A percentile compares a stretch with the other conserved stretches of the same genome.
Conservation (phyloP, 30 jellyfish, hydroid and myxozoan species). For the Pseudorhiza aurosa region DNA sequence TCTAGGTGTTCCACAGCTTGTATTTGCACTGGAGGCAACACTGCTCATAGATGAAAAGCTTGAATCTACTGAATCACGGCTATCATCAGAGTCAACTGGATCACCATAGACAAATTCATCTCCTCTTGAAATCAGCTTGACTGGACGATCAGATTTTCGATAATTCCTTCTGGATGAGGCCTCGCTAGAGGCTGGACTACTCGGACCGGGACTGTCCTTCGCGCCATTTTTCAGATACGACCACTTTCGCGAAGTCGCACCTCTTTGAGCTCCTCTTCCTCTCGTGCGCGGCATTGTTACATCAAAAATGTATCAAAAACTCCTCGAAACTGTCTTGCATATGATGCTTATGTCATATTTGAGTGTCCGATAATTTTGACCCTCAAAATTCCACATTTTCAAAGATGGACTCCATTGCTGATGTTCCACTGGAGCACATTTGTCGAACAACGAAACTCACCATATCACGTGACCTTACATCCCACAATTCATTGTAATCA, state of each 20-base stretch:
- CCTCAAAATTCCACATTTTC: constrained; percentile 20
- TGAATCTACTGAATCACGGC: constrained; percentile 65
- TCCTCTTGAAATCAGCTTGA: constrained; percentile 31
- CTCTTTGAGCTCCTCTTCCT: constrained; percentile 66
- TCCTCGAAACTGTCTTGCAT: constrained; percentile 23
- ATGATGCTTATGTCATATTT: constrained; percentile 2
- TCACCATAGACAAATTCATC: constrained; percentile 62
- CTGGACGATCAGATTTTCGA: constrained; percentile 61
- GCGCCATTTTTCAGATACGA: constrained; percentile 75
- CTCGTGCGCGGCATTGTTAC: constrained; percentile 67
- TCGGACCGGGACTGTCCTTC: constrained; percentile 78
- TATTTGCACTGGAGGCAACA: constrained; percentile 20
- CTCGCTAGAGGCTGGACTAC: constrained; percentile 79
- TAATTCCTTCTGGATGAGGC: constrained; percentile 58
- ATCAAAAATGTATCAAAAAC: neutral
- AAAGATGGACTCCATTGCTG: constrained; percentile 71
- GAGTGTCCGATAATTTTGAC: constrained; percentile 3
- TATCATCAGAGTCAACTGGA: constrained; percentile 59
- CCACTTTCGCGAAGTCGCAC: constrained; percentile 56
- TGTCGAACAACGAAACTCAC: constrained; percentile 63
- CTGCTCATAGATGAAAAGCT: constrained; percentile 60
- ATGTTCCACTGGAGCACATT: constrained; percentile 57
- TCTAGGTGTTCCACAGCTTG: constrained; percentile 58
- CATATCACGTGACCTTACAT: constrained; percentile 80
- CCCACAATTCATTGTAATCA: constrained; percentile 69